These are phyloP conservation scores for Dilophus febrilis DNA, from an alignment of 2,888 invertebrate species.

Conservation along the genomic window DNA sequence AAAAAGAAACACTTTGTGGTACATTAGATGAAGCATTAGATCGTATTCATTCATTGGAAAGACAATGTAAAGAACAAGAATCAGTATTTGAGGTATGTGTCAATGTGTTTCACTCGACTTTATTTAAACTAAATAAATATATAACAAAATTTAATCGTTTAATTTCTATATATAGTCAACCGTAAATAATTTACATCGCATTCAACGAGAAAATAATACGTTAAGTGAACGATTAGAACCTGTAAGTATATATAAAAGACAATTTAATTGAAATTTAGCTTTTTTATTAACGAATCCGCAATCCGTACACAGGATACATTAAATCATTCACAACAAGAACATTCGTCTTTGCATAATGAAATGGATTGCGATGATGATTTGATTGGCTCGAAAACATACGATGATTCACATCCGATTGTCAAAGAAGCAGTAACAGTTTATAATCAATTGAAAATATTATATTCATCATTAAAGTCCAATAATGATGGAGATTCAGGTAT, in stretches of 20 bases:
- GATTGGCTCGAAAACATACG: slow-evolving; percentile 31
- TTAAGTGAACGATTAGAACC: slow-evolving; percentile 52
- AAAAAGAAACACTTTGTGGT: slow-evolving; percentile 60
- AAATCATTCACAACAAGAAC: slow-evolving; percentile 19
- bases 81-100: slow-evolving; percentile 24
- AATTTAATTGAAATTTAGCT: not conserved
- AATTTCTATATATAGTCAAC: slow-evolving; percentile 31
- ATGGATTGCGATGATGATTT: slow-evolving; percentile 66
- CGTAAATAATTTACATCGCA: slow-evolving; percentile 48
- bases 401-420: slow-evolving; percentile 36
- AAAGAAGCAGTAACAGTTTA: slow-evolving; percentile 52
- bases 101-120: not conserved
- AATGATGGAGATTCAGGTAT: slow-evolving; percentile 56
- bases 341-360: slow-evolving; percentile 68
- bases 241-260: slow-evolving; percentile 21
- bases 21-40: slow-evolving; percentile 83
- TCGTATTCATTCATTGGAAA: slow-evolving; percentile 68
- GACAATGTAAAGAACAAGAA: slow-evolving; percentile 68
- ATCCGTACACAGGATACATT: slow-evolving; percentile 4
- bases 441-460: slow-evolving; percentile 54
- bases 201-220: slow-evolving; percentile 52
- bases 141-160: not conserved
- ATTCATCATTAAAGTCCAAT: slow-evolving; percentile 55
- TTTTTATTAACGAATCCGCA: not conserved
- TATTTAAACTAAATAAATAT: not conserved